Base-by-base conservation (phyloP, 1,140 invertebrate genomes). In the Dolichoris vasculosae region DNA sequence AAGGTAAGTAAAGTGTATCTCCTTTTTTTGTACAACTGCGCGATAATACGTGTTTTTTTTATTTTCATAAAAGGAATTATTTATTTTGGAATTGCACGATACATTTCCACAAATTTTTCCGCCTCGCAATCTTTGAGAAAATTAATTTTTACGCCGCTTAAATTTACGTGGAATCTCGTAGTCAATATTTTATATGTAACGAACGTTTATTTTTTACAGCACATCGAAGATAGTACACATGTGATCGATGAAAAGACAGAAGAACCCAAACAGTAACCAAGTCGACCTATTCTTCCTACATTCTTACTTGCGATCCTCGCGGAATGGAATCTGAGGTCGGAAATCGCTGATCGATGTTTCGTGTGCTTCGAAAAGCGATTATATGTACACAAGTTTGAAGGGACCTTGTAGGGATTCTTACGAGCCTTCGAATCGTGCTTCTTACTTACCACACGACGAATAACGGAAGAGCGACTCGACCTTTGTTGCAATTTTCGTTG, bases 171-270 rank as follows among this genome's bases (percentile, higher is more conserved):
- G n/a, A n/a, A n/a, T n/a, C n/a, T n/a, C n/a, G n/a, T n/a, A n/a
- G n/a, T n/a, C n/a, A n/a, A n/a, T n/a, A 84, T 87, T 89, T 88
- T 89, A 88, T 48, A 35, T 32, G 17, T 73, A 73, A 40, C 40
- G 15, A 73, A 40, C 23, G 1, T 77, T 35, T 59, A 2, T 40
- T 17, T 85, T 82, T 90, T 91, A 55, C 85, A 94, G 93, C 84
- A 94, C 93, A 59, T 92, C 92, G 85, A 93, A 93, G 86, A 91
- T 94, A 88, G 90, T 93, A 86, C 92, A 94, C 88, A 93, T 94
- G 91, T 94, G 92, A 93, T 93, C 87, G 89, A 88, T 73, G 87
- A 90, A 59, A 76, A 78, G 30, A 2, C 63, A 11, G 43, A 77
- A 55, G 48, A 73, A 48, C n/a, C 20, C 64, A 38, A 83, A 23